A percentile compares a stretch with the other conserved stretches of the same genome.
phyloP scores from a whole-genome alignment of 2,113 vertebrate species.

The Sialia sialis region DNA sequence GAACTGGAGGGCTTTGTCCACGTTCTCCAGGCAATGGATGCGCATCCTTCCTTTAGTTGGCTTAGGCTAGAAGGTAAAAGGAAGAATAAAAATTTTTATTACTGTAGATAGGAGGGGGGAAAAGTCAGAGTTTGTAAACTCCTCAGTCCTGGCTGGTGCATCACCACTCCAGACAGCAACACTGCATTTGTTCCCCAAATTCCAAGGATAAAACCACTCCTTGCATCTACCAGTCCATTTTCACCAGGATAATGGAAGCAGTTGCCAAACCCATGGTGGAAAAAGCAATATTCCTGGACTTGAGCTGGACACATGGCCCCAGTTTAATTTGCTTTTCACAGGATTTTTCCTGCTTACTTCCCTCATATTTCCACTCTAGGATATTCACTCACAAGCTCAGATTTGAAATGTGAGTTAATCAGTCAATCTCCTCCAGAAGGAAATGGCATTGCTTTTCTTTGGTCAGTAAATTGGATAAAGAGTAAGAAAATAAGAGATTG shows the following conservation, averaged over 20 bases:
- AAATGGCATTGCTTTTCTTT: background rate
- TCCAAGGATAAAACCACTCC: fast-evolving
- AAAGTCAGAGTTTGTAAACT: background rate
- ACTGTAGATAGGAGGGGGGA: background rate
- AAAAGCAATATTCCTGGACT: background rate
- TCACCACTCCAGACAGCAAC: background rate
- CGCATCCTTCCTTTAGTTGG: slow-evolving; percentile 96
- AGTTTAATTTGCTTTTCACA: background rate
- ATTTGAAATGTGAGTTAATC: background rate
- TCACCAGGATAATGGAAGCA: background rate
- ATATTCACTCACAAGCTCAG: background rate
- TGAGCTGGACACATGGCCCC: fast-evolving
- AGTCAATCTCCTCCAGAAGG: background rate
- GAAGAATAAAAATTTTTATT: background rate
- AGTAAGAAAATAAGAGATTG: background rate
- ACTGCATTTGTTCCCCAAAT: background rate
- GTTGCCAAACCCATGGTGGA: fast-evolving
- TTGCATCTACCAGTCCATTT: background rate
- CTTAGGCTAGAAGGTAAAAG: slow-evolving; percentile 79
- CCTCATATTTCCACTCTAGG: background rate
- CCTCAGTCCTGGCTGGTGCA: background rate
- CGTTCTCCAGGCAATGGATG: slow-evolving; percentile 96
- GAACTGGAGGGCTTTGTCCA: slow-evolving; percentile 97
- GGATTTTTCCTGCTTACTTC: background rate
- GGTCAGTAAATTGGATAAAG: background rate